Evolutionary conservation across 2,113 vertebrate genomes (phyloP), one percentile per base, ranked within the genome.

Genomic region (Nanorana parkeri): DNA sequence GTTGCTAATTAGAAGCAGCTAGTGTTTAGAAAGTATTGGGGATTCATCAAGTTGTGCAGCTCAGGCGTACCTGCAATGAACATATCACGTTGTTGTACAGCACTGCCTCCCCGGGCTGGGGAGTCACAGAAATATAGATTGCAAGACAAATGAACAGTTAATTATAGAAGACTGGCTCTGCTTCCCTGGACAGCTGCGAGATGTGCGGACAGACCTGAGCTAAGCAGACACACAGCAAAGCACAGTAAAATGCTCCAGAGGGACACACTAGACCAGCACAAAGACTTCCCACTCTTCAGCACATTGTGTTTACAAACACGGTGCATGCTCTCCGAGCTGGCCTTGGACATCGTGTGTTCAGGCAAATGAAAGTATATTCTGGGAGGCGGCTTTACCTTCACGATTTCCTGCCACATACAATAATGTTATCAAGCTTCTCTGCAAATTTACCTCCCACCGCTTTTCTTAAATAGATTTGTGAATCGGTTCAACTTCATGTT

Each of bases 271-370:
- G 61, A 26, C 66, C 8, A 36, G 67, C 67, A 80, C 78, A 69
- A 36, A 68, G 15, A 68, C 64, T 56, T 78, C 51, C 28, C 26
- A 41, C 58, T 78, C 77, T 67, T 11, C 28, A 78, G 47, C 26
- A 80, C 55, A 61, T 80, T 80, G 10, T 80, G 78, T 68, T 80
- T 68, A 24, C 21, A 68, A 58, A 68, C 77, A 68, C 52, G 24
- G 32, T 2, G 71, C 0, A 47, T 17, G 4, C 21, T 51, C 66
- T 69, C n/a, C 68, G 32, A 54, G 64, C 21, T 56, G 78, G 78
- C 78, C 78, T 80, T 80, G 78, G 20, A 80, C 65, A 66, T 36
- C n/a, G 4, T 68, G 77, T 68, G 28, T 67, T 36, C 52, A 41
- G 28, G 52, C 28, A 60, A 63, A 28, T 20, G 51, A 61, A 23